These are phyloP conservation scores for Tenthredo scrophulariae DNA, from an alignment of 2,888 invertebrate species.

Conservation along the genomic window DNA sequence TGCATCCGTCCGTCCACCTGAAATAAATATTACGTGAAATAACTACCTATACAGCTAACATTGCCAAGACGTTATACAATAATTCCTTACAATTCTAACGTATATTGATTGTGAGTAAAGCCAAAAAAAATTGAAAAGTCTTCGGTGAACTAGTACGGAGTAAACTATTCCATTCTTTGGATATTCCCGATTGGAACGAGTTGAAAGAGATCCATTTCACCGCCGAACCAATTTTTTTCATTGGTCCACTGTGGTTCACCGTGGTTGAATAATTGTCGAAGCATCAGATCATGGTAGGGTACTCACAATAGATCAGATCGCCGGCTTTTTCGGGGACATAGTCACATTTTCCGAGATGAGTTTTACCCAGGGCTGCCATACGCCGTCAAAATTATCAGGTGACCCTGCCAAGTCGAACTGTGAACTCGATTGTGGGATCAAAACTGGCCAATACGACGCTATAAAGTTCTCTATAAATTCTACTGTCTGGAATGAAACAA, in stretches of 20 bases:
- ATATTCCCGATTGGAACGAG: background rate
- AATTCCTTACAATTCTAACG: background rate
- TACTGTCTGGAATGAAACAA: slow-evolving; percentile 63
- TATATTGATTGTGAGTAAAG: background rate
- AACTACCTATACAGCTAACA: background rate
- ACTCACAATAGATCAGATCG: background rate
- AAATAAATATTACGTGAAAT: background rate
- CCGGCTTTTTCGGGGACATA: background rate
- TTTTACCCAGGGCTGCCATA: slow-evolving; percentile 22
- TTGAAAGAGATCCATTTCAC: background rate
- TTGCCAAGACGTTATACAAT: background rate
- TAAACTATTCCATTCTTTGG: background rate
- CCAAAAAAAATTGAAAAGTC: too few species aligned
- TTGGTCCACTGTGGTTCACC: background rate
- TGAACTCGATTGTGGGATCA: slow-evolving; percentile 62
- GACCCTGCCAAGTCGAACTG: slow-evolving; percentile 62
- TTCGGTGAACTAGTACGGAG: background rate
- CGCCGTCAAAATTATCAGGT: slow-evolving; percentile 66
- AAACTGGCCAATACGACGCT: slow-evolving; percentile 59
- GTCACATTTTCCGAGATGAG: background rate
- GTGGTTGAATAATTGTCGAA: background rate
- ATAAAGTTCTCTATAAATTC: slow-evolving; percentile 61
- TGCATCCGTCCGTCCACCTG: background rate
- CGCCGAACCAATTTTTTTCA: background rate
- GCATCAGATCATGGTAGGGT: background rate